These are phyloP conservation scores for Strigamia maritima DNA, from an alignment of 2,888 invertebrate genomes.

Conservation along the genomic window DNA sequence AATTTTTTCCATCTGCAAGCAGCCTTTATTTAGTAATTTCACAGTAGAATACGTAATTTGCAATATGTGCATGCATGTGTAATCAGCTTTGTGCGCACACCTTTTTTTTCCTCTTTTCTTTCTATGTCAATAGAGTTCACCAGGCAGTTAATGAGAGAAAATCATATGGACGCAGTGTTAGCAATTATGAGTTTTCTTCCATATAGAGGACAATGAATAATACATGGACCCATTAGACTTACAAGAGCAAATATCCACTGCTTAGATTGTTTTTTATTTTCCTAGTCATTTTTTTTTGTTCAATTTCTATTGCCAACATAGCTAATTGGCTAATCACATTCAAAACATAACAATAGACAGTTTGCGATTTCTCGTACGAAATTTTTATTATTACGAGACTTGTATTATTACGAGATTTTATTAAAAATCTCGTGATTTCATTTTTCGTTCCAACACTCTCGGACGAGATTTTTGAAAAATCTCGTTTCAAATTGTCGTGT, in stretches of 20 bases:
- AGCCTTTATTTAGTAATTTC: conserved; percentile 16
- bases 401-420: too few relatives aligned
- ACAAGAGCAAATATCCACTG: background rate
- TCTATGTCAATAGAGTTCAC: background rate
- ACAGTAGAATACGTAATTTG: conserved; percentile 19
- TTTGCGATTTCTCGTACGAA: too few relatives aligned
- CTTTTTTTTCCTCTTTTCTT: background rate
- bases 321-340: too few relatives aligned
- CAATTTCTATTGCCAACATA: too few relatives aligned
- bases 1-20: background rate
- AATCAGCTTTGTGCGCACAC: conserved; percentile 14
- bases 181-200: conserved; percentile 8
- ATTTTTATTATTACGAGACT: too few relatives aligned
- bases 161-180: background rate
- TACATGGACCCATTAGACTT: background rate
- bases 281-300: too few relatives aligned
- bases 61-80: conserved; percentile 23
- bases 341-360: too few relatives aligned
- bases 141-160: conserved; percentile 16
- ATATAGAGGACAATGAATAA: background rate
- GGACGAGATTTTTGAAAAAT: too few relatives aligned
- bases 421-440: too few relatives aligned
- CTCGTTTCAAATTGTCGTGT: too few relatives aligned
- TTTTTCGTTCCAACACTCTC: too few relatives aligned
- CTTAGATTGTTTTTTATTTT: too few relatives aligned